These are phyloP conservation scores for Sylvicola fuscatus DNA, from an alignment of 2,888 invertebrate species.

Conservation along the genomic window DNA sequence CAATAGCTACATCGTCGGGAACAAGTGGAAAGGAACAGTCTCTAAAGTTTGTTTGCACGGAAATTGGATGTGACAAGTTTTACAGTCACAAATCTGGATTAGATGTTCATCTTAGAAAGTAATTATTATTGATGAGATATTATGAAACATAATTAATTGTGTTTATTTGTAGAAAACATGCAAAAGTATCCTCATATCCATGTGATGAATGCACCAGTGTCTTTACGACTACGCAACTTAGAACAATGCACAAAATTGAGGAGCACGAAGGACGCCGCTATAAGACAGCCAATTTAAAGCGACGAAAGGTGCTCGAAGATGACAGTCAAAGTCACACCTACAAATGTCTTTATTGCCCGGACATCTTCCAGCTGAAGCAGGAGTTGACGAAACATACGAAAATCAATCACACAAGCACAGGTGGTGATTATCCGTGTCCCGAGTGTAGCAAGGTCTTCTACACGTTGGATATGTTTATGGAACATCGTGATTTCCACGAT, in stretches of 20 bases:
- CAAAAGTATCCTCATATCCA: not conserved
- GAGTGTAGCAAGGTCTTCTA: slow-evolving; percentile 5
- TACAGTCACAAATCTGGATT: too few relatives aligned
- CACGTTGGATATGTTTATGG: slow-evolving; percentile 3
- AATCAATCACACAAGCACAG: not conserved
- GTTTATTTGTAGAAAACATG: slow-evolving; percentile 4
- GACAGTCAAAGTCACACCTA: not conserved
- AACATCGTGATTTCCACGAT: slow-evolving; percentile 5
- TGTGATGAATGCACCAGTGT: slow-evolving; percentile 5
- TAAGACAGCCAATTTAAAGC: not conserved
- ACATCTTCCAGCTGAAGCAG: not conserved
- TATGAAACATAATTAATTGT: too few relatives aligned
- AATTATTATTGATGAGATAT: too few relatives aligned
- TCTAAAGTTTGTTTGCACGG: too few relatives aligned
- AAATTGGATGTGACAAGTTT: too few relatives aligned
- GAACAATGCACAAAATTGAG: slow-evolving; percentile 5
- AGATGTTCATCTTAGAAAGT: too few relatives aligned
- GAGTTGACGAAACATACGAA: not conserved
- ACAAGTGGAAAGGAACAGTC: too few relatives aligned
- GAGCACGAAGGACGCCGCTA: slow-evolving; percentile 5
- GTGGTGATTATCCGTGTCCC: slow-evolving; percentile 3
- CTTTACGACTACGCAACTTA: slow-evolving; percentile 3
- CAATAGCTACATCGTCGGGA: too few relatives aligned
- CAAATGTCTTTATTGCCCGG: not conserved
- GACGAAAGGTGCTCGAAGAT: not conserved